A percentile compares a stretch with the other conserved stretches of the same genome.
phyloP scores from a whole-genome alignment of 2,113 vertebrate genomes.

The Rhynchomys soricoides region DNA sequence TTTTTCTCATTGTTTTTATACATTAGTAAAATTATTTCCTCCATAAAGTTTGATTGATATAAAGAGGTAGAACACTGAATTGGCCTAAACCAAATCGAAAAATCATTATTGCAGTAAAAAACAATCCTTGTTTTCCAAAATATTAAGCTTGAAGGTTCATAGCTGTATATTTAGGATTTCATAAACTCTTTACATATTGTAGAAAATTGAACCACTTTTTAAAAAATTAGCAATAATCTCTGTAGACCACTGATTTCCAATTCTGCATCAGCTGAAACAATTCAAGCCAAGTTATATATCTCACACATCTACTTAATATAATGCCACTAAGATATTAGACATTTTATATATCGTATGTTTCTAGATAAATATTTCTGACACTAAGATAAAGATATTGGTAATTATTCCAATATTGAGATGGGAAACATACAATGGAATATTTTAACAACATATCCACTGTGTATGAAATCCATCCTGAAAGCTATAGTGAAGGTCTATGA shows the following conservation, averaged over 20 bases:
- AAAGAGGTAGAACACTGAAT: slow-evolving; percentile 4
- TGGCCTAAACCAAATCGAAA: not conserved
- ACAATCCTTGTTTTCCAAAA: not conserved
- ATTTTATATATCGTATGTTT: not conserved
- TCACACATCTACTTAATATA: not conserved
- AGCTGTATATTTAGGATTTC: not conserved
- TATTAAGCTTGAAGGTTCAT: not conserved
- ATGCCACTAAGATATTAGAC: not conserved
- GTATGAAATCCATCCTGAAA: not conserved
- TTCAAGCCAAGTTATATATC: not conserved
- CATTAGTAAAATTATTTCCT: not conserved
- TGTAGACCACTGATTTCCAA: not conserved
- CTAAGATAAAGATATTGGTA: not conserved
- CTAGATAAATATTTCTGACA: not conserved
- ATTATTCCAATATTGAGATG: not conserved
- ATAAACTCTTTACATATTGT: not conserved
- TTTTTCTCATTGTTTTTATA: not conserved
- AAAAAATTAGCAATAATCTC: not conserved
- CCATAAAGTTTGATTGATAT: not conserved
- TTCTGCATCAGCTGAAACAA: not conserved
- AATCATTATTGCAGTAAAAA: not conserved
- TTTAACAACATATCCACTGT: not conserved
- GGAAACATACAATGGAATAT: not conserved
- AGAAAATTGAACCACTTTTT: not conserved
- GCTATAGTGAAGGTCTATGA: not conserved